Percentiles rank a stretch among this genome's conserved stretches.
phyloP scores from a whole-genome alignment of 2,113 vertebrate species.

The Gallinago paraguaiae region DNA sequence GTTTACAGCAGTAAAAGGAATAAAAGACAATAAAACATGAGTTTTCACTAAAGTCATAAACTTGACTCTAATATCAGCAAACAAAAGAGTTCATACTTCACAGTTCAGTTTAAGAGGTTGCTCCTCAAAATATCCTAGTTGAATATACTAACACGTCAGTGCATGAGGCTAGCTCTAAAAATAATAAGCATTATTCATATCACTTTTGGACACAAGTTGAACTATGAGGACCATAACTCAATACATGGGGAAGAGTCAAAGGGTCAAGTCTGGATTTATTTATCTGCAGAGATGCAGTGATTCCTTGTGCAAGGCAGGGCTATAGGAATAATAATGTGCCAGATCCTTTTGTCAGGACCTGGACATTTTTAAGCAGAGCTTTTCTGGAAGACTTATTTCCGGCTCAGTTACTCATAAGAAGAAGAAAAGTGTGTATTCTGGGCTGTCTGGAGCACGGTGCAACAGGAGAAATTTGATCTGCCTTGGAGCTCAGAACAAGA shows the following conservation, averaged over 20 bases:
- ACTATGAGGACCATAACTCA: not conserved
- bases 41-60: conserved; percentile 1
- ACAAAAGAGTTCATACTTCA: conserved; percentile 23
- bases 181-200: conserved; percentile 1
- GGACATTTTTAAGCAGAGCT: not conserved
- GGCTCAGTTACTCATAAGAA: not conserved
- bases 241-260: not conserved
- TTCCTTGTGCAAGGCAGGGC: not conserved
- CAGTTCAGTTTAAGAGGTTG: not conserved
- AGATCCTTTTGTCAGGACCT: not conserved
- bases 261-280: not conserved
- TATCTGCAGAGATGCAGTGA: not conserved
- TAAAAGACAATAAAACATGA: conserved; percentile 20
- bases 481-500: not conserved
- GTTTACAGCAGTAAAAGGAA: conserved; percentile 13
- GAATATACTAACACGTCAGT: not conserved
- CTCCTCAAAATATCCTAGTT: not conserved
- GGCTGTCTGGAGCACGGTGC: accelerated
- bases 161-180: not conserved
- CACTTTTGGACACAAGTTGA: not conserved
- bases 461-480: not conserved
- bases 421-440: not conserved
- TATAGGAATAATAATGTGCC: not conserved
- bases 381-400: not conserved
- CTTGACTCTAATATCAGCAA: not conserved